Evolutionary conservation across 2,888 invertebrate species (phyloP).

Genomic region (Chloroclystis v-ata): DNA sequence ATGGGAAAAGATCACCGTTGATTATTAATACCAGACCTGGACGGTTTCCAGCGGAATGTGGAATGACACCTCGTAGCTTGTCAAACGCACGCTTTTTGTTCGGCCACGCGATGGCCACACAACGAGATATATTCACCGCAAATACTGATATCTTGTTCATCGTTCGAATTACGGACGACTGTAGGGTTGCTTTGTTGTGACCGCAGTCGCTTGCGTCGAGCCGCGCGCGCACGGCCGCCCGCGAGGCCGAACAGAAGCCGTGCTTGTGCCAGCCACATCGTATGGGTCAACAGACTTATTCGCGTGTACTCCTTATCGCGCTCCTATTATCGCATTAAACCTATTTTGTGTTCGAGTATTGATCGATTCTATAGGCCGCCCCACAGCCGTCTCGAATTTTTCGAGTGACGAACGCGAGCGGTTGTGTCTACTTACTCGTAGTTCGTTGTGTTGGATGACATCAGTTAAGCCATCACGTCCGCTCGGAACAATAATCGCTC

Average conservation of each 20-base stretch:
- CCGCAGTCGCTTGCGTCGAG: conserved; percentile 68
- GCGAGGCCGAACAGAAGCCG: conserved; percentile 64
- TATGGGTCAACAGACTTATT: conserved; percentile 73
- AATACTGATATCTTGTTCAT: conserved; percentile 67
- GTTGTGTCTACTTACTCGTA: conserved; percentile 60
- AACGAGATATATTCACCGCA: conserved; percentile 65
- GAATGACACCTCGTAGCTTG: conserved; percentile 44
- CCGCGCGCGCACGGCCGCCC: conserved; percentile 67
- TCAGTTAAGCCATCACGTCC: conserved; percentile 75
- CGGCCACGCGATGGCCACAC: conserved; percentile 54
- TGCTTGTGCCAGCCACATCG: conserved; percentile 53
- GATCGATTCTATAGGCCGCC: conserved; percentile 57
- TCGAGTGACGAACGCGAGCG: conserved; percentile 58
- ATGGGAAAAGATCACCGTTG: conserved; percentile 26
- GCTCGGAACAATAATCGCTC: conserved; percentile 69
- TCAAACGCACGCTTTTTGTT: conserved; percentile 41
- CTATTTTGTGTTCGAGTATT: conserved; percentile 68
- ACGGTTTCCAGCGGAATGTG: conserved; percentile 62
- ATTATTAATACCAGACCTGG: conserved; percentile 49
- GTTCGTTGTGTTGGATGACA: conserved; percentile 73
- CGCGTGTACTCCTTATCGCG: conserved; percentile 74
- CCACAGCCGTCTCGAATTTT: conserved; percentile 59
- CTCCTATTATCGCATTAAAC: conserved; percentile 73
- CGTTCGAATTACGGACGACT: conserved; percentile 67
- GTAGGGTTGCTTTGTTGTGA: conserved; percentile 59